Evolutionary conservation across 2,888 invertebrate species (phyloP), one percentile per base, ranked within the genome.

Genomic region (Agrochola lota): DNA sequence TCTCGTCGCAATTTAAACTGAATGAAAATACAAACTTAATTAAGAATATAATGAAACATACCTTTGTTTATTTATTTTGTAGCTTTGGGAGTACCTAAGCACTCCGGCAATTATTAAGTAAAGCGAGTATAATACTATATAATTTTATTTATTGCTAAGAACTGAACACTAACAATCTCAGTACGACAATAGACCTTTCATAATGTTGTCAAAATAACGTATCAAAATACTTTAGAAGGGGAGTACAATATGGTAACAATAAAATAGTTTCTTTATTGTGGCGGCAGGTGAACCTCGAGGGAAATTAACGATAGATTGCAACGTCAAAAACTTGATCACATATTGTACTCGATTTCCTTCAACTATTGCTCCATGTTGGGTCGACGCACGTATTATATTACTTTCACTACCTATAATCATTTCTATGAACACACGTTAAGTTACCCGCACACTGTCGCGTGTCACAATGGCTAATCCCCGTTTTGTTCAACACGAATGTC

Each of bases 221-320:
- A 89, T 87, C 83, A 67, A 85, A 88, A 88, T 87, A 87, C 85
- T 90, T 91, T 87, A 84, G 86, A 90, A 91, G 86, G 89, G 35
- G 79, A 81, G 77, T 85, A 90, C 87, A 90, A 91, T 90, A 88
- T 92, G 89, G 92, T 93, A 94, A 94, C 94, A 94, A 94, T 95
- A 94, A 94, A 94, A 93, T 93, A 94, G 94, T 94, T 95, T 94
- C 94, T 95, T 95, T 94, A 95, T 95, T 94, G 94, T 93, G 93
- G 93, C 91, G 91, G 92, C 93, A 94, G 95, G 95, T 94, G 89
- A 92, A 88, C 91, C 96, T 93, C 96, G 5, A 64, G 96, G 96
- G 96, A 96, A 96, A 96, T 96, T 96, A 96, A 93, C 93, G 92
- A 93, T 93, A 95, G 92, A 95, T 95, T 95, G 95, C 94, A 93